These are phyloP conservation scores for Tinamus guttatus DNA, from an alignment of 2,113 vertebrate species.

Conservation along the genomic window DNA sequence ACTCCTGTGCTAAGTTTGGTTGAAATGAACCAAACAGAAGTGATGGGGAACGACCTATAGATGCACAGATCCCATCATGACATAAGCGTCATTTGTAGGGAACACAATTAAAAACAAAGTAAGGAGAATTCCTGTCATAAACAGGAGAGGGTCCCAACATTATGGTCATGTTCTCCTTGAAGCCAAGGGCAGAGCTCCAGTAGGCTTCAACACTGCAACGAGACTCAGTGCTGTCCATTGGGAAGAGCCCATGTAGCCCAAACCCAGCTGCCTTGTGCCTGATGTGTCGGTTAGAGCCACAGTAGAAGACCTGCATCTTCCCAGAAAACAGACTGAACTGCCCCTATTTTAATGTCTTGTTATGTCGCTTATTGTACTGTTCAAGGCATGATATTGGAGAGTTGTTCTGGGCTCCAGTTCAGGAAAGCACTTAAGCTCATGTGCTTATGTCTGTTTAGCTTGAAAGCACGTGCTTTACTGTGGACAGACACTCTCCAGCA, in stretches of 20 bases:
- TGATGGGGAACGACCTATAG: fast-evolving
- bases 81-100: background rate
- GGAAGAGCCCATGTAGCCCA: background rate
- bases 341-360: background rate
- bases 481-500: background rate
- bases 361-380: background rate
- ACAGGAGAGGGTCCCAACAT: background rate
- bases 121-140: background rate
- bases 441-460: background rate
- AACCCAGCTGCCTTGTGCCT: background rate
- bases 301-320: background rate
- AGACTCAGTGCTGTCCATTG: fast-evolving
- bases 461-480: background rate
- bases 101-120: background rate
- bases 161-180: background rate
- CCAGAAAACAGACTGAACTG: background rate
- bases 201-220: background rate
- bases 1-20: background rate
- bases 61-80: fast-evolving
- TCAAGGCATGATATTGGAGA: background rate
- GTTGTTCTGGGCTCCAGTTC: constrained; percentile 1
- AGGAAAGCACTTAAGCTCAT: constrained; percentile 3
- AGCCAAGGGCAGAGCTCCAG: background rate
- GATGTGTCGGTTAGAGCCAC: background rate
- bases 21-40: background rate